These are phyloP conservation scores for Lobophora halterata DNA, from an alignment of 2,888 invertebrate genomes.

Conservation along the genomic window DNA sequence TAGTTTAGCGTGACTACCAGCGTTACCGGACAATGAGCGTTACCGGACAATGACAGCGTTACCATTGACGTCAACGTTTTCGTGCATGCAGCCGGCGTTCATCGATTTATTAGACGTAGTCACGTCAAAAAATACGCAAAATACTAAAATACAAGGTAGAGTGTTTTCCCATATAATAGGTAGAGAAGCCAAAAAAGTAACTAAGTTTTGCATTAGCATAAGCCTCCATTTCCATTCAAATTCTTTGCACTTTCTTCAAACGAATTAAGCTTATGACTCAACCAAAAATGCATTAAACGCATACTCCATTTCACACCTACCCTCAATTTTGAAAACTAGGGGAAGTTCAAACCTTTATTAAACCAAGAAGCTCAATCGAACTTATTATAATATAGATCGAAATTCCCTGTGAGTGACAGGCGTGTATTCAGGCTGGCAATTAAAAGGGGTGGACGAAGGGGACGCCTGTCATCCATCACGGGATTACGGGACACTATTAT, in stretches of 20 bases:
- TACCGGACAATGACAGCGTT: too few relatives aligned
- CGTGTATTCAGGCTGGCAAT: slow-evolving; percentile 67
- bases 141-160: too few relatives aligned
- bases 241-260: slow-evolving; percentile 2
- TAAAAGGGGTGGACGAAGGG: slow-evolving; percentile 70
- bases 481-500: slow-evolving; percentile 75
- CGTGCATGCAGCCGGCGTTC: too few relatives aligned
- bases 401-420: slow-evolving; percentile 64
- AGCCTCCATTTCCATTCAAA: slow-evolving; percentile 8
- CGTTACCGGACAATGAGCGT: too few relatives aligned
- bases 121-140: too few relatives aligned
- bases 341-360: slow-evolving; percentile 41
- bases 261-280: slow-evolving; percentile 12
- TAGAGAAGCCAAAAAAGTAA: too few relatives aligned
- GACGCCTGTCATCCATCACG: slow-evolving; percentile 66
- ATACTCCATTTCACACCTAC: slow-evolving; percentile 25
- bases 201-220: too few relatives aligned
- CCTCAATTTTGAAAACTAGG: slow-evolving; percentile 25
- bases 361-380: slow-evolving; percentile 39
- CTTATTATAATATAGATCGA: slow-evolving; percentile 79
- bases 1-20: too few relatives aligned
- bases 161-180: too few relatives aligned
- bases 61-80: too few relatives aligned
- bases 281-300: slow-evolving; percentile 29
- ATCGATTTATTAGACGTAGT: too few relatives aligned